Conservation (phyloP, 2,888 invertebrate genomes). For the Cataglyphis altisquamis region DNA sequence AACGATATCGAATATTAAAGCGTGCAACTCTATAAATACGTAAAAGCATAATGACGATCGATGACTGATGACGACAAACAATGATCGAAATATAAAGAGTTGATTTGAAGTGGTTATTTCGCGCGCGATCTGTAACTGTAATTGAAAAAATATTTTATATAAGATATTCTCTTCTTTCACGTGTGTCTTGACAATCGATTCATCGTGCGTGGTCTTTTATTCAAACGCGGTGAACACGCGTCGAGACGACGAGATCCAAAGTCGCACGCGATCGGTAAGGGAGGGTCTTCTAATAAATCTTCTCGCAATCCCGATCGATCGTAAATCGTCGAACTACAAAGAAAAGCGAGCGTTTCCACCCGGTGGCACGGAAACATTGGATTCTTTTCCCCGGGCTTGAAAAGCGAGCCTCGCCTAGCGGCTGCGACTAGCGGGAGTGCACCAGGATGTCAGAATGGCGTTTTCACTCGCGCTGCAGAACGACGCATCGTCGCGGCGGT, state of each 20-base stretch:
- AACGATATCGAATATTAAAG: not conserved
- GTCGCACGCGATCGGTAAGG: conserved; percentile 25
- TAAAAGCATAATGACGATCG: not conserved
- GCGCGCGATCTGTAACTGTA: not conserved
- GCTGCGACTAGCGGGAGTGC: not conserved
- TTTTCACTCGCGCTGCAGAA: not conserved
- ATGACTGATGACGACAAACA: not conserved
- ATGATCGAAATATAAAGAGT: not conserved
- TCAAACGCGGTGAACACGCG: conserved; percentile 49
- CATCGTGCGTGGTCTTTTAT: conserved; percentile 54
- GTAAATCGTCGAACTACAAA: conserved; percentile 62
- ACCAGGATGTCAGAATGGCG: conserved; percentile 15
- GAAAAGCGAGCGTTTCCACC: conserved; percentile 67
- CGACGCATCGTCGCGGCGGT: conserved; percentile 46
- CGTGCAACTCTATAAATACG: not conserved
- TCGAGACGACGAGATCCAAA: conserved; percentile 57
- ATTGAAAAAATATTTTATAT: conserved; percentile 49
- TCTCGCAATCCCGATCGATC: conserved; percentile 70
- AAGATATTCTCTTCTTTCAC: not conserved
- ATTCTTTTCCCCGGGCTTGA: conserved; percentile 59
- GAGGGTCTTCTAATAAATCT: conserved; percentile 65
- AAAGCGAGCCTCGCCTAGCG: conserved; percentile 50
- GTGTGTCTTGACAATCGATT: conserved; percentile 53
- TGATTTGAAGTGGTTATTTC: not conserved
- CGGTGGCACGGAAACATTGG: conserved; percentile 69